Evolutionary conservation across 2,888 invertebrate species (phyloP), one percentile per base, ranked within the genome.

Genomic region (Noctua janthe): DNA sequence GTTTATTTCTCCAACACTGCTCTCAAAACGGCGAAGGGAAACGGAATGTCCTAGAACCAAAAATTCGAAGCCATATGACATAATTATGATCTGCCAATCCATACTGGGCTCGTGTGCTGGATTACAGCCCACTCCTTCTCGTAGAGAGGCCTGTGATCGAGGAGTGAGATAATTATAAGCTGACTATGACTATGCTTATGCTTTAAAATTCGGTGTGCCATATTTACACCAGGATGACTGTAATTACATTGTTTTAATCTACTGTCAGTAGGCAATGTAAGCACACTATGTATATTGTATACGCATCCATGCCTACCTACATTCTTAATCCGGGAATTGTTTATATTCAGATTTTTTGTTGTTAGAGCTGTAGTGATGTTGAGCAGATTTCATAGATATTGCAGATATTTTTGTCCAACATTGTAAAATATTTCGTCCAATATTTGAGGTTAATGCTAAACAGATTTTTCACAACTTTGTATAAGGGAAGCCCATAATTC

Each of bases 281-380:
- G 11, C n/a, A 59, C 11, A 11, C 59, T n/a, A 59, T 59, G 23
- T 23, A 56, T 23, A 3, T 29, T 29, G 29, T 59, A n/a, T n/a
- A n/a, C 59, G 59, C 13, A 59, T n/a, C 13, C 5, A 59, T 59
- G 10, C 23, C 23, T 59, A 56, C 10, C 15, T 39, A 47, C 23
- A 69, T 67, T 39, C 17, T 17, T 29, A 10, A 59, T 17, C n/a
- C 13, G 23, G 2, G 20, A 73, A 8, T 43, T 80, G 69, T 80
- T 69, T 73, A 80, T 11, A 35, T 35, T 64, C 5, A 7, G 20
- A 11, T 69, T 51, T 39, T 62, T 62, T 23, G 59, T 35, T 66
- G 72, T 81, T 81, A 62, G 49, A 64, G 51, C 15, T 71, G 59
- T 39, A 54, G 39, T 75, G 81, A 81, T 35, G 62, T 49, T n/a